These are phyloP conservation scores for Brachionus koreanus DNA, from an alignment of 1,140 invertebrate genomes.

Conservation along the genomic window DNA sequence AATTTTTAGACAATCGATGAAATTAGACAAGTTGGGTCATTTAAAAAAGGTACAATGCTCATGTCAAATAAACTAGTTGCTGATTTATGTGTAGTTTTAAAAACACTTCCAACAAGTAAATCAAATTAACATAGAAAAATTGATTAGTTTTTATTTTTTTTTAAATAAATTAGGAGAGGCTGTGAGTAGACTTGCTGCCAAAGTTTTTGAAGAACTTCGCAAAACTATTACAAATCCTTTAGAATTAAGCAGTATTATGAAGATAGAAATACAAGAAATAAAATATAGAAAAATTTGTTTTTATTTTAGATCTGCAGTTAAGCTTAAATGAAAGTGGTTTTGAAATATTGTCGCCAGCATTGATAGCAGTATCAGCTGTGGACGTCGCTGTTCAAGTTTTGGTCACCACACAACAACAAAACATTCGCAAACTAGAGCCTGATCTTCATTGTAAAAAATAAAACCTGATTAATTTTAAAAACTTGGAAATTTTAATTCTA, in stretches of 20 bases:
- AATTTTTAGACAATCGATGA: slow-evolving; percentile 65
- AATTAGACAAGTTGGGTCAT: slow-evolving; percentile 89
- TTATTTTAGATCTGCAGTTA: slow-evolving; percentile 54
- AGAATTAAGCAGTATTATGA: slow-evolving; percentile 27
- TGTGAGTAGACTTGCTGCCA: neutral
- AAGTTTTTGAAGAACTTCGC: neutral
- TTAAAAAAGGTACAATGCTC: slow-evolving; percentile 96
- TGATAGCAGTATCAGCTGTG: slow-evolving; percentile 46
- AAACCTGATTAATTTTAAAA: neutral
- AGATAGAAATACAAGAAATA: no score
- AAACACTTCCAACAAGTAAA: slow-evolving; percentile 83
- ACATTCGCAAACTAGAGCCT: slow-evolving; percentile 83
- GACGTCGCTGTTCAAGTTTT: slow-evolving; percentile 81
- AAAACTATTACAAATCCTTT: slow-evolving; percentile 32
- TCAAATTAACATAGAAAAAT: neutral
- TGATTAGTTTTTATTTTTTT: neutral
- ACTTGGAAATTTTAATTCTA: slow-evolving; percentile 25
- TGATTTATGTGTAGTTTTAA: slow-evolving; percentile 94
- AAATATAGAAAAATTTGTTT: slow-evolving; percentile 10
- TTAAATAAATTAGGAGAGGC: slow-evolving; percentile 15
- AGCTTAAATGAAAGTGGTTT: slow-evolving; percentile 63
- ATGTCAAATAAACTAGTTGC: slow-evolving; percentile 82
- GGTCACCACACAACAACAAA: slow-evolving; percentile 86
- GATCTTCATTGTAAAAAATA: slow-evolving; percentile 71
- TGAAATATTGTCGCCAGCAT: slow-evolving; percentile 65